Evolutionary conservation across 2,113 vertebrate species (phyloP).

Genomic region (Mystacornis crossleyi): DNA sequence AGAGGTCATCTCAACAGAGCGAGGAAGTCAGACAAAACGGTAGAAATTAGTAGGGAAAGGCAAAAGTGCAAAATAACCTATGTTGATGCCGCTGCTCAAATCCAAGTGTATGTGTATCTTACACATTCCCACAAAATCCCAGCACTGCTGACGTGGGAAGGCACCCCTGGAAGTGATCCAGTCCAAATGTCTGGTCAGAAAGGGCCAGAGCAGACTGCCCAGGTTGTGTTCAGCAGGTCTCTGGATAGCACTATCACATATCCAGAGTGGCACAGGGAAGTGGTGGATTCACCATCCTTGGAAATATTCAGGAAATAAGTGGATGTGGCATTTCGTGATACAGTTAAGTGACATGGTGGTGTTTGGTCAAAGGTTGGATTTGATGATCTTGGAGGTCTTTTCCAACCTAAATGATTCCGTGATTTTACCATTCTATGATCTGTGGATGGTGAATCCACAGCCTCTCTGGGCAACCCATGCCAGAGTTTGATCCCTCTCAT

Average conservation of each 20-base stretch:
- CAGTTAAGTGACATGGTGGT: neutral
- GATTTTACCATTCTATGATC: neutral
- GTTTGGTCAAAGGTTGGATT: too few relatives aligned
- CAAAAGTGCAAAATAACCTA: neutral
- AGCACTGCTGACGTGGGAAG: neutral
- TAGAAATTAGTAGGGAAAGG: neutral
- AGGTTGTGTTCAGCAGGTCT: neutral
- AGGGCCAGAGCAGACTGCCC: neutral
- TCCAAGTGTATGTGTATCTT: neutral
- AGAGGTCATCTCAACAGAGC: neutral
- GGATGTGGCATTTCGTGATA: neutral
- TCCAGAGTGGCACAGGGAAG: neutral
- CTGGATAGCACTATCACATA: neutral
- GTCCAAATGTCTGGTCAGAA: neutral
- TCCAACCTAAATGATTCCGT: neutral
- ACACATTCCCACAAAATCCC: neutral
- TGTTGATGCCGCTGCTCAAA: neutral
- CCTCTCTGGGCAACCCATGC: neutral
- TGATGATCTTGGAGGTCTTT: neutral
- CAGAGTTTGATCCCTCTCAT: neutral
- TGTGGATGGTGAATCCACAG: neutral
- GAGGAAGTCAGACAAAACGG: neutral
- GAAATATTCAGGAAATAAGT: neutral
- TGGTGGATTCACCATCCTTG: neutral
- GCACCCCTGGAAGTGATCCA: neutral